Conservation (phyloP, 1,140 invertebrate species). For the Drosophila setifemur region DNA sequence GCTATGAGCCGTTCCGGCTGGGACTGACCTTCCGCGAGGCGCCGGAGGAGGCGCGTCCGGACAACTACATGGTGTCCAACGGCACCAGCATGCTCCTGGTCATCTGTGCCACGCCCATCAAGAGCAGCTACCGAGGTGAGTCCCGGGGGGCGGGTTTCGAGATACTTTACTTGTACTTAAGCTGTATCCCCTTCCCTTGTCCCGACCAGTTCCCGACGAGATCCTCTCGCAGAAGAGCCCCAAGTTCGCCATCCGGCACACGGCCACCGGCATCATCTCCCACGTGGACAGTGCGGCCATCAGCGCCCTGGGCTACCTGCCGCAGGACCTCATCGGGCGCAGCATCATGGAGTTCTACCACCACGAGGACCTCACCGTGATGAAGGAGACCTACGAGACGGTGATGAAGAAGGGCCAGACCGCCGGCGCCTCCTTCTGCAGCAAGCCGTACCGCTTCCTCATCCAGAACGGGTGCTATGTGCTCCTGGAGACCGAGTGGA, state of each 20-base stretch:
- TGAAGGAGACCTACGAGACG: slow-evolving; percentile 92
- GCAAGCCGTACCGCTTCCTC: slow-evolving; percentile 89
- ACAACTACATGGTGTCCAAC: slow-evolving; percentile 65
- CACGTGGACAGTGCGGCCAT: slow-evolving; percentile 91
- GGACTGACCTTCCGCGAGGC: slow-evolving; percentile 87
- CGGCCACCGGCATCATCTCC: slow-evolving; percentile 88
- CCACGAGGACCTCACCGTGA: slow-evolving; percentile 90
- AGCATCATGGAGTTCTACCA: slow-evolving; percentile 94
- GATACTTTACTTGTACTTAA: background rate
- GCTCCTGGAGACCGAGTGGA: slow-evolving; percentile 95
- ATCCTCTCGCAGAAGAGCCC: slow-evolving; percentile 82
- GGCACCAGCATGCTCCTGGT: slow-evolving; percentile 86
- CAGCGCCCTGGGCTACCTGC: slow-evolving; percentile 92
- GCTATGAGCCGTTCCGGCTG: slow-evolving; percentile 89
- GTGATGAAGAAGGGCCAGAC: slow-evolving; percentile 86
- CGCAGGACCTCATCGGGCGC: slow-evolving; percentile 92
- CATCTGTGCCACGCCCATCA: slow-evolving; percentile 88
- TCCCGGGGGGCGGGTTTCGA: background rate
- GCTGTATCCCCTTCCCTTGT: background rate
- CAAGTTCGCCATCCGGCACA: slow-evolving; percentile 91
- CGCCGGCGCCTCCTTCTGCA: slow-evolving; percentile 87
- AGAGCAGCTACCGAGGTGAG: slow-evolving; percentile 90
- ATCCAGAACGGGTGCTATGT: slow-evolving; percentile 93
- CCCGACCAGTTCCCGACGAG: slow-evolving; percentile 87
- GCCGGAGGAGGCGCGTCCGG: slow-evolving; percentile 81